phyloP scores from a whole-genome alignment of 2,797 vertebrate species.

The Enteromius radiatus region DNA sequence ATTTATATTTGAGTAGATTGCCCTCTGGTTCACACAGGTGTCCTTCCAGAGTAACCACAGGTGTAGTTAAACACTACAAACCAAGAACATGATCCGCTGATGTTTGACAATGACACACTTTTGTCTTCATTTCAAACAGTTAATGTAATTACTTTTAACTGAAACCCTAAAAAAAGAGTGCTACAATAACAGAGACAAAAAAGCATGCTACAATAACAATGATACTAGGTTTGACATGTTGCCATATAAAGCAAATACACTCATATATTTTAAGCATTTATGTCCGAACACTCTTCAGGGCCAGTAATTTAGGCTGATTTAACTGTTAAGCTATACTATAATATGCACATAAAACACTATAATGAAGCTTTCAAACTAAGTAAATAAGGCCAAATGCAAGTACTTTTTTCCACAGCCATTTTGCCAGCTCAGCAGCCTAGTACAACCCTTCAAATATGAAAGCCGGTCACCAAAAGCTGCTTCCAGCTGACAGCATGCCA shows the following conservation, averaged over 20 bases:
- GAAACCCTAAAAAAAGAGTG: background rate
- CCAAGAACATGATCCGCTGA: background rate
- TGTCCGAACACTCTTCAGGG: background rate
- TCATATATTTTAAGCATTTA: background rate
- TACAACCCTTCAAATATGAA: conserved; percentile 10
- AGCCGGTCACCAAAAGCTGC: conserved; percentile 4
- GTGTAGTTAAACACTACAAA: background rate
- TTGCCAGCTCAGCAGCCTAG: conserved; percentile 13
- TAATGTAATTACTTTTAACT: background rate
- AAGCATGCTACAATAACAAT: background rate
- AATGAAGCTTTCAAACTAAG: background rate
- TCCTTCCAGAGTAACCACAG: background rate
- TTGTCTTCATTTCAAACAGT: background rate
- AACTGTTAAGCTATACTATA: background rate
- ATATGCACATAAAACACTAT: background rate
- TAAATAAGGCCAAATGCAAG: background rate
- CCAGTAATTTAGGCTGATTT: background rate
- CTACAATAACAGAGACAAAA: too few species aligned
- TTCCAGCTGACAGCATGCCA: conserved; percentile 15
- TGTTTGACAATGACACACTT: background rate
- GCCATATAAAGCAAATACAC: background rate
- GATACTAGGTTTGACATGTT: background rate
- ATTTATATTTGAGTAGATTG: background rate
- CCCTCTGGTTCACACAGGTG: background rate
- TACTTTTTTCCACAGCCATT: background rate